Percentiles rank a stretch among this genome's conserved stretches.
These are phyloP conservation scores for Agrilus planipennis DNA, from an alignment of 1,140 invertebrate species.

Conservation along the genomic window DNA sequence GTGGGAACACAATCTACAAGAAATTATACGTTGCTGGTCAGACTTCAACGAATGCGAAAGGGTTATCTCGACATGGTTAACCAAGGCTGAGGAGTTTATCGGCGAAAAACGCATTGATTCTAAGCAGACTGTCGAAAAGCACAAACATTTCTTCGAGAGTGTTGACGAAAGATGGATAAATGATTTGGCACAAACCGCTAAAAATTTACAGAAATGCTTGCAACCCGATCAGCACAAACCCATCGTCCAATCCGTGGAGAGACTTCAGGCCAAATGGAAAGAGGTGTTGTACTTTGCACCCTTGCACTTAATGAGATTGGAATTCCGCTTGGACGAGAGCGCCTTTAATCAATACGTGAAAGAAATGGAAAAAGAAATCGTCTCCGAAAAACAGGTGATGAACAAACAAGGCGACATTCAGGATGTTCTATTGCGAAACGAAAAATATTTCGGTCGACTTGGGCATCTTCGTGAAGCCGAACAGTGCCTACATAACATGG, in stretches of 20 bases:
- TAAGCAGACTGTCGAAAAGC: slow-evolving; percentile 66
- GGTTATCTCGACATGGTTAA: slow-evolving; percentile 74
- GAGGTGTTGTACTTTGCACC: slow-evolving; percentile 67
- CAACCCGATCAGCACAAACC: slow-evolving; percentile 50
- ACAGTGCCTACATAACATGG: slow-evolving; percentile 61
- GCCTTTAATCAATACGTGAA: slow-evolving; percentile 75
- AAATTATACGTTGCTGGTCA: slow-evolving; percentile 73
- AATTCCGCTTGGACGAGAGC: slow-evolving; percentile 77
- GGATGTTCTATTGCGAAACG: slow-evolving; percentile 62
- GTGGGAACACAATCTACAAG: slow-evolving; percentile 68
- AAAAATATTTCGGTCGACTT: slow-evolving; percentile 60
- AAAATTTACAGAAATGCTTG: slow-evolving; percentile 63
- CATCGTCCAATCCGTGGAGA: slow-evolving; percentile 57
- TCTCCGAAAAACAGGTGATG: slow-evolving; percentile 70
- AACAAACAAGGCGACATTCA: slow-evolving; percentile 75
- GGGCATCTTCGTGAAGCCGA: slow-evolving; percentile 58
- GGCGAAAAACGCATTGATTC: slow-evolving; percentile 70
- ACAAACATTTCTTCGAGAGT: slow-evolving; percentile 74
- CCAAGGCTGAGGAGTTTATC: slow-evolving; percentile 68
- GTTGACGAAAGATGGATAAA: slow-evolving; percentile 73
- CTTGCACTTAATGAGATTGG: slow-evolving; percentile 73
- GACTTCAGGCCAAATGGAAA: slow-evolving; percentile 64
- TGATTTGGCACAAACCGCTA: slow-evolving; percentile 64
- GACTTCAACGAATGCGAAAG: slow-evolving; percentile 68
- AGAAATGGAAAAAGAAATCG: slow-evolving; percentile 82